Conservation (phyloP, 2,888 invertebrate species). For the Prosopocoilus inquinatus region DNA sequence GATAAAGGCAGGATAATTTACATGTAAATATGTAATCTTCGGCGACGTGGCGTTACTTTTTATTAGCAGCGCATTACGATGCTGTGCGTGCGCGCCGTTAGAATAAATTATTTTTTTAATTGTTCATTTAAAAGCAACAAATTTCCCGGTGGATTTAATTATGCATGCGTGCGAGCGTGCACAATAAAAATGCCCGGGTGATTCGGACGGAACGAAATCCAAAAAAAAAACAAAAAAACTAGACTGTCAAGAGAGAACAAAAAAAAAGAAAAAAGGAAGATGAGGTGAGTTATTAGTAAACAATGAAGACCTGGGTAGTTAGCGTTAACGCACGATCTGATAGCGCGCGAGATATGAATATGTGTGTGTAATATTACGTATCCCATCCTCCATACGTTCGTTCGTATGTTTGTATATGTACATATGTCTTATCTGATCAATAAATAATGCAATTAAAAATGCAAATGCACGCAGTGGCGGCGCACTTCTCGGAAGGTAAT, state of each 20-base stretch:
- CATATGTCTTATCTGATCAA: slow-evolving; percentile 25
- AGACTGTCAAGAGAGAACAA: neutral
- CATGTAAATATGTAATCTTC: slow-evolving; percentile 10
- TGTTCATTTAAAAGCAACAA: slow-evolving; percentile 6
- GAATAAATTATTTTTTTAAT: slow-evolving; percentile 16
- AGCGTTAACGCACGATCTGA: neutral
- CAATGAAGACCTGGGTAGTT: neutral
- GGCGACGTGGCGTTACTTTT: slow-evolving; percentile 4
- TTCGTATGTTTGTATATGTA: slow-evolving; percentile 2
- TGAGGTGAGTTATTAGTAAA: slow-evolving; percentile 1
- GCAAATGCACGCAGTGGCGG: slow-evolving; percentile 28
- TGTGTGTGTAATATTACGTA: slow-evolving; percentile 9
- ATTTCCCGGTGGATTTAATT: neutral
- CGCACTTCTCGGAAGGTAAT: slow-evolving; percentile 28
- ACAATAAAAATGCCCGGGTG: neutral
- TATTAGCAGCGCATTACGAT: slow-evolving; percentile 10
- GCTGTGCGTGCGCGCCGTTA: neutral
- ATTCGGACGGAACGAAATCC: neutral
- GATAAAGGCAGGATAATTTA: slow-evolving; percentile 15
- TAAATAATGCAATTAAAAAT: slow-evolving; percentile 34
- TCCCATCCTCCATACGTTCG: slow-evolving; percentile 13
- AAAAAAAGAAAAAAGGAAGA: neutral
- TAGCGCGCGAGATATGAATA: slow-evolving; percentile 11
- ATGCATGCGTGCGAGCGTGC: neutral
- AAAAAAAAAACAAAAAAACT: neutral